Evolutionary conservation across 2,113 vertebrate genomes (phyloP), one percentile per base, ranked within the genome.

Genomic region (Isichthys henryi): DNA sequence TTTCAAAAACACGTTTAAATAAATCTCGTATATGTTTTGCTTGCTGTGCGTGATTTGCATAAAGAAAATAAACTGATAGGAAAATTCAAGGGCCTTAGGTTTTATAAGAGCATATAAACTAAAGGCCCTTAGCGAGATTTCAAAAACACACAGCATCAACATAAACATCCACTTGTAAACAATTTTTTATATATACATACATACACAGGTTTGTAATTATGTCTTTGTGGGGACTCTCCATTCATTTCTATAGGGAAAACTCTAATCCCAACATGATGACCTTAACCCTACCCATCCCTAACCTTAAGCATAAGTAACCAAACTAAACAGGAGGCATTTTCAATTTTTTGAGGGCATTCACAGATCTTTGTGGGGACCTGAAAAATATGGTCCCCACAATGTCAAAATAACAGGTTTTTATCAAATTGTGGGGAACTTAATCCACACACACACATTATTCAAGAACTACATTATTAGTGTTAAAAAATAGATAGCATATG

Each of bases 41-140:
- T 92, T 91, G 91, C 48, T 92, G 89, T 91, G 82, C 91, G 89
- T 91, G 85, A 89, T 86, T 91, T 91, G 90, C 89, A 94, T 92
- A 91, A 93, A 93, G 90, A 92, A 91, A 92, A 91, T 92, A 90
- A 86, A 91, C 62, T 82, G 52, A 90, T 49, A 88, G 89, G 89
- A 90, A 90, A 88, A 92, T 77, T 89, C 88, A 89, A 92, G 92
- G 84, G 90, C 82, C 91, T 89, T 89, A 91, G 93, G 66, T 92
- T 74, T 80, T 86, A 89, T 89, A 89, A 27, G 86, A 91, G 85
- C 46, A 88, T 87, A 84, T 88, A 85, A 48, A 86, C 83, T 66
- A 90, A 49, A 86, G 53, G 88, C 88, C 86, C 91, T 52, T 88
- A 89, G 86, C 88, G 77, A 74, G 49, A 83, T 90, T 90, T 88